Percentiles rank a stretch among this genome's conserved stretches.
These are phyloP conservation scores for Venustaconcha ellipsiformis DNA, from an alignment of 1,140 invertebrate species.

Conservation along the genomic window DNA sequence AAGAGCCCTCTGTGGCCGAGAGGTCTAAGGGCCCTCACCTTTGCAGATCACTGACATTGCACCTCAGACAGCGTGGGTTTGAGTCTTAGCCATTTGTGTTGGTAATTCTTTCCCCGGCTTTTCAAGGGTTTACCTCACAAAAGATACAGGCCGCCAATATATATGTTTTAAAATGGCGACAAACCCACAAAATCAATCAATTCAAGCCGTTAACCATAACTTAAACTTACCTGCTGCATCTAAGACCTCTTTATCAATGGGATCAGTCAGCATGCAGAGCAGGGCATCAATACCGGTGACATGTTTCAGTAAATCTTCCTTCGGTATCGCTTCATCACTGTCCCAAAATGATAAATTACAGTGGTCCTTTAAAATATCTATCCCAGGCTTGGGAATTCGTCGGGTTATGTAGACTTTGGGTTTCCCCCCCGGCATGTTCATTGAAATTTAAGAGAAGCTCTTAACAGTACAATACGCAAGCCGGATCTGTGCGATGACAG, in stretches of 20 bases:
- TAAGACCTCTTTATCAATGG: conserved; percentile 84
- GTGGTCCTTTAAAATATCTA: conserved; percentile 41
- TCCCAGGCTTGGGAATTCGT: conserved; percentile 56
- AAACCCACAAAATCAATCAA: background rate
- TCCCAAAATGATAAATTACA: conserved; percentile 60
- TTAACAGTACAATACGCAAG: no score
- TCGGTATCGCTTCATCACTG: conserved; percentile 75
- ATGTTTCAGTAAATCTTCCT: conserved; percentile 78
- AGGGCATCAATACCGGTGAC: conserved; percentile 81
- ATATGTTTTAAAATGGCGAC: no score
- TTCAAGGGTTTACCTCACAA: no score
- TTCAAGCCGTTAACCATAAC: background rate
- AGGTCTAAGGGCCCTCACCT: no score
- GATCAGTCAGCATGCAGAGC: conserved; percentile 86
- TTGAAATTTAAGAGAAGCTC: no score
- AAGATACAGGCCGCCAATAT: no score
- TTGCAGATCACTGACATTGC: no score
- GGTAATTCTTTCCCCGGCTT: no score
- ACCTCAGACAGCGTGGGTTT: no score
- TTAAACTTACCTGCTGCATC: conserved; percentile 72
- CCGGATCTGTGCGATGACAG: no score
- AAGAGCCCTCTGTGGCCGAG: no score
- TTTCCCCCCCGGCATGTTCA: background rate
- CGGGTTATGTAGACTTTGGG: conserved; percentile 60
- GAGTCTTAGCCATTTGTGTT: no score